Evolutionary conservation across 2,113 vertebrate genomes (phyloP), one percentile per base, ranked within the genome.

Genomic region (Equus quagga): DNA sequence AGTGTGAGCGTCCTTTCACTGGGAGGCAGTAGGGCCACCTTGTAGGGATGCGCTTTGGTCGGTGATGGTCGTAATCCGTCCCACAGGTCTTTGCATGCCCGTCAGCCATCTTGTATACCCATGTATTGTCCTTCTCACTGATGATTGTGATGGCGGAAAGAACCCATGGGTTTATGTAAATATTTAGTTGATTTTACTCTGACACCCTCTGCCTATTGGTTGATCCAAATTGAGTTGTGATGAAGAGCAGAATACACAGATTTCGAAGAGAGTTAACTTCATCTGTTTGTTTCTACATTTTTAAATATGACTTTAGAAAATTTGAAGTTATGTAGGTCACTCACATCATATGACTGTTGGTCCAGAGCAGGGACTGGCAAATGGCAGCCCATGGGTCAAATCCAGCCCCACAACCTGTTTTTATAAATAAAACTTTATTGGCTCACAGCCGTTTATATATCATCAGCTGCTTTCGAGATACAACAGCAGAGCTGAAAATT

Each of bases 101-200:
- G 36, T 64, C 82, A n/a, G 1, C n/a, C 8, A 2, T n/a, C 18
- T 46, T 12, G 36, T 41, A 41, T 76, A 36, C 49, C 65, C 18
- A 26, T 0, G 5, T 79, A 1, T 21, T 4, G 9, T 81, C 46
- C 28, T 79, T 46, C 46, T 0, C 3, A 0, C 1, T n/a, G 62
- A 19, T 51, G 18, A 87, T 65, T 62, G 56, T 54, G 46, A 51
- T 3, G 3, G 23, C 26, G 11, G 15, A 19, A 10, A 8, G 33
- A 82, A 24, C 12, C 6, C n/a, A 17, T 51, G 56, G 56, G 11
- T 15, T 89, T 89, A 72, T 49, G 6, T 69, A 79, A 58, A 54
- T 31, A 7, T n/a, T 24, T n/a, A 69, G 33, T 26, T 75, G 17
- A n/a, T 46, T 85, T 41, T 65, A 51, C 28, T 33, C 0, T 88